These are phyloP conservation scores for Argentina silus DNA, from an alignment of 2,797 vertebrate genomes.

Conservation along the genomic window DNA sequence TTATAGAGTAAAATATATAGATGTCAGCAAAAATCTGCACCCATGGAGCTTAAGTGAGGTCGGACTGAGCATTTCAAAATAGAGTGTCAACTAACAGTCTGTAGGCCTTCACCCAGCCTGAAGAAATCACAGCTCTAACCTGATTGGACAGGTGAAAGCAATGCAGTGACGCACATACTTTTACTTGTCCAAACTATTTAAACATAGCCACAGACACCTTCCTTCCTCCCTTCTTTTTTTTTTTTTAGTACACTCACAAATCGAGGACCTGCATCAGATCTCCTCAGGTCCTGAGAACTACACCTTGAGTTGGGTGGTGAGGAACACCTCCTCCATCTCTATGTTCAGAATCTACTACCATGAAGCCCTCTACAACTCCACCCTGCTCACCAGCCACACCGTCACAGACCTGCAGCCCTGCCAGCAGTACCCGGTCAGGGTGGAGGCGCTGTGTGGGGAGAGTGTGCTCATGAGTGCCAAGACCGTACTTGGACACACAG, in stretches of 20 bases:
- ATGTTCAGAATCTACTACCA: conserved; percentile 68
- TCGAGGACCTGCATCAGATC: conserved; percentile 58
- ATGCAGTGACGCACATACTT: too few relatives aligned
- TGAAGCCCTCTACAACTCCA: conserved; percentile 55
- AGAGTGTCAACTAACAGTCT: too few relatives aligned
- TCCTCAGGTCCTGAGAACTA: conserved; percentile 59
- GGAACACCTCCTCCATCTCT: conserved; percentile 59
- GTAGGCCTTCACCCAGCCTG: too few relatives aligned
- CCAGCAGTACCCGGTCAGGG: conserved; percentile 48
- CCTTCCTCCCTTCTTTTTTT: too few relatives aligned
- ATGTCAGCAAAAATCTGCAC: too few relatives aligned
- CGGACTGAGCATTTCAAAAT: too few relatives aligned
- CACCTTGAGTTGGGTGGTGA: conserved; percentile 70
- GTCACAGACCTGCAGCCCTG: conserved; percentile 64
- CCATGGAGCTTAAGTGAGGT: too few relatives aligned
- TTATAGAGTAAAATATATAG: too few relatives aligned
- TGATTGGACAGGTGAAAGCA: too few relatives aligned
- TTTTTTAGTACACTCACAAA: conserved; percentile 61
- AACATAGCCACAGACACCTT: too few relatives aligned
- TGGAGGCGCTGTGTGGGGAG: conserved; percentile 73
- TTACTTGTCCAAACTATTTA: too few relatives aligned
- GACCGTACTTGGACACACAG: conserved; percentile 56
- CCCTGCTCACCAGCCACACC: conserved; percentile 50
- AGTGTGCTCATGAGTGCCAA: conserved; percentile 54
- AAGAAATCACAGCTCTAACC: too few relatives aligned